A percentile compares a stretch with the other conserved stretches of the same genome.
phyloP scores from a whole-genome alignment of 2,113 vertebrate species.

The Mormoops blainvillei region DNA sequence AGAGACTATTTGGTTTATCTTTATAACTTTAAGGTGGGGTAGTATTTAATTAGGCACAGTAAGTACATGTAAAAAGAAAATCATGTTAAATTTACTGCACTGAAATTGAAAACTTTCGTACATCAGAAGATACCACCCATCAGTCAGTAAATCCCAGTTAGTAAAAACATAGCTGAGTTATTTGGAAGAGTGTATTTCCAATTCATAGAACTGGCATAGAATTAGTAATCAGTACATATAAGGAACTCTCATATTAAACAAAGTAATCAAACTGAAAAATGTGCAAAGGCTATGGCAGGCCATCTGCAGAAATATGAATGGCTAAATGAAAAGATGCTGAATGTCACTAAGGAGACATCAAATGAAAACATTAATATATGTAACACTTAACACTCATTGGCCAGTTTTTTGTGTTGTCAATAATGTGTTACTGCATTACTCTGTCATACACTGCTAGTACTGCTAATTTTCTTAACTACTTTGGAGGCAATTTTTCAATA shows the following conservation, averaged over 20 bases:
- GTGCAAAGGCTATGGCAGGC: background rate
- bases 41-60: background rate
- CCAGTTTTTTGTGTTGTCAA: background rate
- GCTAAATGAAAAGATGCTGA: background rate
- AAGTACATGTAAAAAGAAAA: background rate
- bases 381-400: background rate
- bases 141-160: too few species aligned
- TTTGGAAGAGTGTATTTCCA: background rate
- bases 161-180: background rate
- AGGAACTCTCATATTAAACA: background rate
- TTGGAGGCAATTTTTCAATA: background rate
- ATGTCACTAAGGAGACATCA: background rate
- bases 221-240: background rate
- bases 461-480: background rate
- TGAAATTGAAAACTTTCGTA: background rate
- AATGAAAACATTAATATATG: background rate
- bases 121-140: background rate
- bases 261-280: background rate
- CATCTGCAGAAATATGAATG: background rate
- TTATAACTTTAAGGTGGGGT: background rate
- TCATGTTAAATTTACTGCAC: background rate
- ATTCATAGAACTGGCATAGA: background rate
- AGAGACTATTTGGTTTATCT: background rate
- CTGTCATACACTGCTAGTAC: background rate
- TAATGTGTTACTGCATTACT: background rate